Evolutionary conservation across 2,888 invertebrate species (phyloP), one percentile per base, ranked within the genome.

Genomic region (Netelia inedita): DNA sequence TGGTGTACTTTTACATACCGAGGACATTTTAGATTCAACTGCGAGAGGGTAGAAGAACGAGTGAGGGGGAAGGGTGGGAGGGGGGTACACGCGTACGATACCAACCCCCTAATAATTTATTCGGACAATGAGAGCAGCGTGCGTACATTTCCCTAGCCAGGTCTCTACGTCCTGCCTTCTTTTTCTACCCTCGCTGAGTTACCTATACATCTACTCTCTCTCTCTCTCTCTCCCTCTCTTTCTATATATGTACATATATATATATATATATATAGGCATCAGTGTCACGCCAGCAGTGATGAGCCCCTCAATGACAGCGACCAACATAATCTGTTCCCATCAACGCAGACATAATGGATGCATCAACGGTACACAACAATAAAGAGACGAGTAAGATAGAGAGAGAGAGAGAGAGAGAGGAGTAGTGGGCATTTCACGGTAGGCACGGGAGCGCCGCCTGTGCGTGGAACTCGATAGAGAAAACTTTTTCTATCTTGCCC

Each of bases 271-370:
- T 87, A 68, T 79, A 71, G 83, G 91, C 91, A 91, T 92, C 92
- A 90, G 90, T 91, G 91, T 92, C 92, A 91, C 89, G 90, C 87
- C 83, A 72, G 63, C 85, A 87, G 89, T 90, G 91, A 92, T 91
- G 90, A 92, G 90, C 89, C 92, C 91, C 87, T 92, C 91, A 91
- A 91, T 92, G 92, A 92, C 92, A 92, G 90, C 90, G 90, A 92
- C 91, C 91, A 90, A 91, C 91, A 91, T 92, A 92, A 92, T 92
- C 92, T 92, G 91, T 92, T 92, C 92, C 92, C 92, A 92, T 92
- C 92, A 89, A 89, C 88, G 89, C 85, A 89, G 92, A 91, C 92
- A 92, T 92, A 92, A 92, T 92, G 91, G 92, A 91, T 88, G 90
- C 90, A 88, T 89, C 91, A 89, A 88, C 89, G 89, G 89, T 89